These are phyloP conservation scores for Apodemia hepburni DNA, from an alignment of 2,888 invertebrate species.

Conservation along the genomic window DNA sequence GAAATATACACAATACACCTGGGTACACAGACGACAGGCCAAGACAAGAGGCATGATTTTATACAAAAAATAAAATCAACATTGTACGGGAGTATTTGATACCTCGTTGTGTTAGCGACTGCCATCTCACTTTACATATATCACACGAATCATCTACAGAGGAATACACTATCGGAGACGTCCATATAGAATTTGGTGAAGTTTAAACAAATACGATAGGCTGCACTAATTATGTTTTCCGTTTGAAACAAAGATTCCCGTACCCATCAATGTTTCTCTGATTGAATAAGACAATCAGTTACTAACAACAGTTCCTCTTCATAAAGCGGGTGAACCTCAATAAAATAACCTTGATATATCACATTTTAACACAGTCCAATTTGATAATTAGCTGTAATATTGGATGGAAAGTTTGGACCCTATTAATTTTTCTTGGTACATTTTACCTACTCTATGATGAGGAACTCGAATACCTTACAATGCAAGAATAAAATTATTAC, in stretches of 20 bases:
- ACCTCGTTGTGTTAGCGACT: conserved; percentile 76
- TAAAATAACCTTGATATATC: conserved; percentile 60
- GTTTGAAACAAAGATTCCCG: conserved; percentile 75
- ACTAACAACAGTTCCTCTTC: conserved; percentile 43
- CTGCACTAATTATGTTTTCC: conserved; percentile 71
- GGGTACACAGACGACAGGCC: conserved; percentile 73
- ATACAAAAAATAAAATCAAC: conserved; percentile 77
- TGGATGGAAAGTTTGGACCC: conserved; percentile 78
- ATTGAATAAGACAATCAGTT: conserved; percentile 48
- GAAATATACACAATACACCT: conserved; percentile 65
- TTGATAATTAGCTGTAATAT: conserved; percentile 56
- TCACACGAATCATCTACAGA: conserved; percentile 63
- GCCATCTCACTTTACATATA: conserved; percentile 71
- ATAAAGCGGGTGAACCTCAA: conserved; percentile 56
- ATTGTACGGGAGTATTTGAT: conserved; percentile 61
- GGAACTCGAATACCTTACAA: conserved; percentile 47
- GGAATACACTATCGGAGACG: conserved; percentile 35
- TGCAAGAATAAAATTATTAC: conserved; percentile 49
- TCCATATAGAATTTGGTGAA: conserved; percentile 19
- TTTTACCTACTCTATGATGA: conserved; percentile 57
- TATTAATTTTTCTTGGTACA: conserved; percentile 53
- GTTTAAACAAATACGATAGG: conserved; percentile 23
- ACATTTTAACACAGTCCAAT: conserved; percentile 68
- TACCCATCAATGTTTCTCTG: conserved; percentile 71
- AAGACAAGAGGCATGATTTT: conserved; percentile 77